Conservation (phyloP, 1,140 invertebrate genomes). For the Halyomorpha halys region DNA sequence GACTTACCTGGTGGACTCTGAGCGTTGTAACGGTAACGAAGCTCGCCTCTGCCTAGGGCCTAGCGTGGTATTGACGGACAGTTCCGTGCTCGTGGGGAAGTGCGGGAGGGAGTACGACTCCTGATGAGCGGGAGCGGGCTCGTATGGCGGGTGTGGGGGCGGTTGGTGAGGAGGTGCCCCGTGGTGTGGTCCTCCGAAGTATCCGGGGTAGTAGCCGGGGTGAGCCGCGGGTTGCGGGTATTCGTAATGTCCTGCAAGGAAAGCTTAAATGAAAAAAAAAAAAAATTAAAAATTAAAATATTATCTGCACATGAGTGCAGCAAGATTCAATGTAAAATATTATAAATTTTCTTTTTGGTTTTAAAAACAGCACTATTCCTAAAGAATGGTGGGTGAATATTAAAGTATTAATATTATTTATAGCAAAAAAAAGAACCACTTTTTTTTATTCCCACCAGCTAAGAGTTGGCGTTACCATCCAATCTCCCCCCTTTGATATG, state of each 20-base stretch:
- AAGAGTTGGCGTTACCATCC: too few relatives aligned
- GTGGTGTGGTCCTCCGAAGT: slow-evolving; percentile 4
- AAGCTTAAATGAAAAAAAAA: slow-evolving; percentile 23
- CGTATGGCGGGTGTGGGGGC: slow-evolving; percentile 37
- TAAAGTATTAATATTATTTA: too few relatives aligned
- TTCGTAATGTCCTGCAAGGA: slow-evolving; percentile 39
- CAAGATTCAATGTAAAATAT: too few relatives aligned
- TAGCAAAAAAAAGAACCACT: too few relatives aligned
- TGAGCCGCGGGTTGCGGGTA: slow-evolving; percentile 44
- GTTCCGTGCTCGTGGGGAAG: slow-evolving; percentile 32
- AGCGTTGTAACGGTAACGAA: slow-evolving; percentile 60
- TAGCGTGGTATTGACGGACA: slow-evolving; percentile 32
- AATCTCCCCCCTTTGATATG: too few relatives aligned
- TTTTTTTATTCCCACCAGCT: too few relatives aligned
- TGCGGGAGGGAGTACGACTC: slow-evolving; percentile 34
- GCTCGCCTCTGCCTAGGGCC: slow-evolving; percentile 51
- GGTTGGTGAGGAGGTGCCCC: slow-evolving; percentile 27
- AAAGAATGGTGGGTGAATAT: too few relatives aligned
- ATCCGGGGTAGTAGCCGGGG: slow-evolving; percentile 32
- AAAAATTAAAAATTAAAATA: neutral
- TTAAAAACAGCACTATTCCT: too few relatives aligned
- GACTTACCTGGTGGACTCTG: slow-evolving; percentile 54
- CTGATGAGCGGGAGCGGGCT: slow-evolving; percentile 33
- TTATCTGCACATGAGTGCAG: too few relatives aligned
- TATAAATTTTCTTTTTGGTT: too few relatives aligned